Conservation (phyloP, 2,888 invertebrate species). For the Mesorhabditis belari region DNA sequence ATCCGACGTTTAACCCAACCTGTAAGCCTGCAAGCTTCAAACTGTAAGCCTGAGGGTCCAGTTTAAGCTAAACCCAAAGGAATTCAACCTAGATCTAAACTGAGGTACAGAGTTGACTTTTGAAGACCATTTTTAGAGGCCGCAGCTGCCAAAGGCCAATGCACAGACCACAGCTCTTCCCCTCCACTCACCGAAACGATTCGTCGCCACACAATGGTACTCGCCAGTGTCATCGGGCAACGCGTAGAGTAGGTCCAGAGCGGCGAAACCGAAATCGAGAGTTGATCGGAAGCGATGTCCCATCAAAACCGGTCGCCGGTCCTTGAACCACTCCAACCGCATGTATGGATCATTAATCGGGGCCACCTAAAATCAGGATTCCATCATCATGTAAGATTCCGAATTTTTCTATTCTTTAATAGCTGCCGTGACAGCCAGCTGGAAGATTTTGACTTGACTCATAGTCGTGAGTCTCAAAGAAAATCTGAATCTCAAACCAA, state of each 20-base stretch:
- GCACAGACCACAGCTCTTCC: slow-evolving; percentile 14
- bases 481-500: too few species aligned
- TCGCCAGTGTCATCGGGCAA: slow-evolving; percentile 83
- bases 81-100: too few species aligned
- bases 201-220: slow-evolving; percentile 63
- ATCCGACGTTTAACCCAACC: too few species aligned
- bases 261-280: slow-evolving; percentile 91
- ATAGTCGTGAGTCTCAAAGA: too few species aligned
- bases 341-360: slow-evolving; percentile 90
- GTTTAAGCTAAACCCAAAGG: too few species aligned
- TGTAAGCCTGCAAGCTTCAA: too few species aligned
- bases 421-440: background rate
- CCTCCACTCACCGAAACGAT: slow-evolving; percentile 54
- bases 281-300: slow-evolving; percentile 66
- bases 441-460: background rate
- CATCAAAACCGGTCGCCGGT: slow-evolving; percentile 58
- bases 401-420: background rate
- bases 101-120: background rate
- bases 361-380: slow-evolving; percentile 64
- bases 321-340: slow-evolving; percentile 83
- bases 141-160: background rate
- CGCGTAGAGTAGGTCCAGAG: slow-evolving; percentile 81
- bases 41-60: too few species aligned
- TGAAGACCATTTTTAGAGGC: too few species aligned
- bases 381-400: slow-evolving; percentile 9